phyloP scores from a whole-genome alignment of 1,140 invertebrate species.

The Calycopis cecrops region DNA sequence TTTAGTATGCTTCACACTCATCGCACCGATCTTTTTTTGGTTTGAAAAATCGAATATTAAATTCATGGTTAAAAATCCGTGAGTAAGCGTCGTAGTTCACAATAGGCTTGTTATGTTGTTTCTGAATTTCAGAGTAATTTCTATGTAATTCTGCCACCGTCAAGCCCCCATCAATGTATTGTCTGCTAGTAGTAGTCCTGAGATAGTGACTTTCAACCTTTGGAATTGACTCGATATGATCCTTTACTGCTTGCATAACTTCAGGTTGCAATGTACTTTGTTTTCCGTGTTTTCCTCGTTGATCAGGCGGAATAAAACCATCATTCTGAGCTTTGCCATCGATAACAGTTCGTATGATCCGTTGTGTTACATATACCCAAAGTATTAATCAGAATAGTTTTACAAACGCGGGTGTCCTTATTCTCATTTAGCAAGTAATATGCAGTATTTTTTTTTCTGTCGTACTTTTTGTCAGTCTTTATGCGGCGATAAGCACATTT shows the following conservation, averaged over 20 bases:
- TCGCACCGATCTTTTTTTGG: conserved; percentile 38
- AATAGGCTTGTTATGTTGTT: conserved; percentile 25
- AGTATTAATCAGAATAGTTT: conserved; percentile 24
- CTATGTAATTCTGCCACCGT: conserved; percentile 43
- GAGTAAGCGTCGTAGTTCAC: conserved; percentile 37
- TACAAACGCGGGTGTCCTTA: conserved; percentile 15
- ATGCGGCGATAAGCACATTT: conserved; percentile 17
- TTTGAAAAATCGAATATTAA: conserved; percentile 40
- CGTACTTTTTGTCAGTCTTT: conserved; percentile 13
- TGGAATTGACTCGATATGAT: conserved; percentile 46
- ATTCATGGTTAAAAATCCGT: conserved; percentile 42
- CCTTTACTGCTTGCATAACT: conserved; percentile 36
- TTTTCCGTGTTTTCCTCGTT: no score
- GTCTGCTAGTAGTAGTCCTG: conserved; percentile 32
- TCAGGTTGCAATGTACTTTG: conserved; percentile 33
- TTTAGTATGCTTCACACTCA: conserved; percentile 31
- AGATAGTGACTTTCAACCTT: conserved; percentile 45
- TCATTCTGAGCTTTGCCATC: no score
- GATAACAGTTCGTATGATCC: conserved; percentile 43
- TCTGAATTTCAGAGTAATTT: conserved; percentile 34
- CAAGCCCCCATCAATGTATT: conserved; percentile 47
- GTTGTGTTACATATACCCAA: conserved; percentile 24
- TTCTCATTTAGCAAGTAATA: conserved; percentile 20
- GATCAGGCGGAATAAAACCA: no score
- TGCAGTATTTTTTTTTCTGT: conserved; percentile 16